phyloP scores from a whole-genome alignment of 2,888 invertebrate genomes.

The Pristionchus japonicus region DNA sequence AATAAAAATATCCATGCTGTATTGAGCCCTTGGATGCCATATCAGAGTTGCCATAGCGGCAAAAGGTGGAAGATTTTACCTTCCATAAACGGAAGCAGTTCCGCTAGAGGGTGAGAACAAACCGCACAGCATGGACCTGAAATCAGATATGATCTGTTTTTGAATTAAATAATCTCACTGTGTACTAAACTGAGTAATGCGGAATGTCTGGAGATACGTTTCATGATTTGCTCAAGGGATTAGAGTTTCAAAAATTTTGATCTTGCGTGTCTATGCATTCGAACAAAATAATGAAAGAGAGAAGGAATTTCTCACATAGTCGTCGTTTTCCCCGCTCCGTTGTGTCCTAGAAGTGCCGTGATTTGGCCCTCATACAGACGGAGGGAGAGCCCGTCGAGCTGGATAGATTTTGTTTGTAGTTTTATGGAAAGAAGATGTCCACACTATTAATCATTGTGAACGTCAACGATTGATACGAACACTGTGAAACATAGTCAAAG shows the following conservation, averaged over 20 bases:
- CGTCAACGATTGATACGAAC: too few relatives aligned
- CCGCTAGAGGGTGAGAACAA: constrained; percentile 86
- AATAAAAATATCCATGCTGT: neutral
- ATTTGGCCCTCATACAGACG: constrained; percentile 88
- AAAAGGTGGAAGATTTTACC: too few relatives aligned
- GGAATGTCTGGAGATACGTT: neutral
- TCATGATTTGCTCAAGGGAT: too few relatives aligned
- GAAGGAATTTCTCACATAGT: constrained; percentile 83
- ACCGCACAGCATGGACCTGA: constrained; percentile 77
- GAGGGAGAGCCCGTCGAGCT: constrained; percentile 80
- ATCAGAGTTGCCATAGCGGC: too few relatives aligned
- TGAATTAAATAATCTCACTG: neutral
- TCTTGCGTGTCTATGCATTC: too few relatives aligned
- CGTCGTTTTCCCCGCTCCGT: constrained; percentile 90
- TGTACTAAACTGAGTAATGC: neutral
- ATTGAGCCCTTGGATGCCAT: too few relatives aligned
- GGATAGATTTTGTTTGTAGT: constrained; percentile 5
- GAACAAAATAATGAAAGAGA: neutral
- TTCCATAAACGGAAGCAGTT: constrained; percentile 83
- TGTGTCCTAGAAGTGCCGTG: constrained; percentile 77
- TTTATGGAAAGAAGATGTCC: too few relatives aligned
- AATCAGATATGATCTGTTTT: too few relatives aligned
- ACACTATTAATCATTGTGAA: too few relatives aligned
- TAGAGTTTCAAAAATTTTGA: too few relatives aligned
- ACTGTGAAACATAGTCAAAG: neutral